Evolutionary conservation across 2,113 vertebrate genomes (phyloP).

Genomic region (Tonatia bakeri): DNA sequence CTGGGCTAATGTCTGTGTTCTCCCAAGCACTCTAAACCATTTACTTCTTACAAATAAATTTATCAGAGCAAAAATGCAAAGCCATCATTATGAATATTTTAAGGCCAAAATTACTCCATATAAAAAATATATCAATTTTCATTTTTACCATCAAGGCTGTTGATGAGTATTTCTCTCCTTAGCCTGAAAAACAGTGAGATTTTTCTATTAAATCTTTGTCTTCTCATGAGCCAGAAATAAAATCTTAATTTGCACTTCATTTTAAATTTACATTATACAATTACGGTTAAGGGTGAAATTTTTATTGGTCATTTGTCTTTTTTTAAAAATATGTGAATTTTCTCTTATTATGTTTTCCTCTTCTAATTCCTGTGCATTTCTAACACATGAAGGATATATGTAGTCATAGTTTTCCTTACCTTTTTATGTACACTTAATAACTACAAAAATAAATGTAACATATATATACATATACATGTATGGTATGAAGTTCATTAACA

Average conservation of each 20-base stretch:
- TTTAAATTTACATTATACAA: background rate
- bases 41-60: conserved; percentile 23
- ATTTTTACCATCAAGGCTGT: background rate
- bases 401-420: background rate
- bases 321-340: background rate
- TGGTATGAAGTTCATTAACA: background rate
- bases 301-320: background rate
- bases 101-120: background rate
- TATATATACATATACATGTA: background rate
- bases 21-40: background rate
- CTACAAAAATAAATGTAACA: background rate
- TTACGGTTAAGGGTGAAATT: background rate
- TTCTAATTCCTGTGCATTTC: background rate
- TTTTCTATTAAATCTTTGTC: background rate
- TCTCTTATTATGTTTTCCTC: background rate
- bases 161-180: background rate
- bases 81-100: background rate
- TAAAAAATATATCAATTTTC: background rate
- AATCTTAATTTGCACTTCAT: background rate
- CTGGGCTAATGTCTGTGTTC: background rate
- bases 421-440: background rate
- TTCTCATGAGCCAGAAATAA: background rate
- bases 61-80: conserved; percentile 4
- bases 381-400: background rate
- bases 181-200: background rate